Evolutionary conservation across 2,797 vertebrate genomes (phyloP), one percentile per base, ranked within the genome.

Genomic region (Coregonus sp.): DNA sequence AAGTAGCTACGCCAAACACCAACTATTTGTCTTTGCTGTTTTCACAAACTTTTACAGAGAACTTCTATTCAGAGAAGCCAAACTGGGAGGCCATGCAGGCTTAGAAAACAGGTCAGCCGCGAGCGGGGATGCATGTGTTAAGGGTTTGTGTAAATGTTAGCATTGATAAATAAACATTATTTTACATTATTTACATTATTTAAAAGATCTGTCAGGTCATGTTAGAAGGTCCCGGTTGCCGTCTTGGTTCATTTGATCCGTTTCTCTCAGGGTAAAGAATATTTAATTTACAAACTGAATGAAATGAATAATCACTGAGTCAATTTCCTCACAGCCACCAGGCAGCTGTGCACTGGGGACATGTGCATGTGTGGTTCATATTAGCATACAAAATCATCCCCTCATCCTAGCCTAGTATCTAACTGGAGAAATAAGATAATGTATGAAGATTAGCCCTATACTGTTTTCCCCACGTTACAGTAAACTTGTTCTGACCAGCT

Each of bases 81-180:
- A 70, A 68, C 29, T 76, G 84, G 77, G 82, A 85, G 31, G 72
- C 47, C n/a, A 54, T 75, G 77, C 86, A 80, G 9, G 40, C 40
- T 47, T 47, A 47, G 84, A 29, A 76, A 77, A 66, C 75, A 77
- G 90, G 90, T 90, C 86, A 88, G 76, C 81, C 73, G 89, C 91
- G 91, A 91, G 80, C 85, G 89, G 80, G 9, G 85, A 50, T 77
- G 40, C 67, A 85, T 7, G n/a, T 20, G 72, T 84, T 81, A 67
- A 82, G 80, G 89, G 84, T 90, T 86, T 89, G 88, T 90, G 52
- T 16, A 93, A 93, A 93, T 94, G 91, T 94, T 93, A 93, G 88
- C 74, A 76, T 73, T 90, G 92, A 95, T 95, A 95, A 95, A 95
- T 94, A 95, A 95, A 94, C 93, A 95, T 95, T 93, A 94, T 94